phyloP scores from a whole-genome alignment of 2,797 vertebrate genomes.

The Eptatretus atami region DNA sequence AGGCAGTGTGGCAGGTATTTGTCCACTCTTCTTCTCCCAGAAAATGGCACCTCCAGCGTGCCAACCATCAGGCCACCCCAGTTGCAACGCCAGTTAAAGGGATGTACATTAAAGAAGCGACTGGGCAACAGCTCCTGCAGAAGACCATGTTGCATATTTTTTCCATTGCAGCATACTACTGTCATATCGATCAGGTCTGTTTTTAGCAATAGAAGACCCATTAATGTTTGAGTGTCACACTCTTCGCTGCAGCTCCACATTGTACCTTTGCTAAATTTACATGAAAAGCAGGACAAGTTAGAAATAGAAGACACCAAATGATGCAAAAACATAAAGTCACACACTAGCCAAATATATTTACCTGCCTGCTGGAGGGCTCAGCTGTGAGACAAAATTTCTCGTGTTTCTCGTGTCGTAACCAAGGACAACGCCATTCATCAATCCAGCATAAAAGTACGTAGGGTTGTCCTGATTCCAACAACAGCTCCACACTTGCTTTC shows the following conservation, averaged over 20 bases:
- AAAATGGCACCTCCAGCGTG: conserved; percentile 53
- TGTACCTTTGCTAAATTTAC: no score
- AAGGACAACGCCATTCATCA: conserved; percentile 50
- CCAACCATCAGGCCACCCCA: conserved; percentile 52
- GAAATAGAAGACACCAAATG: no score
- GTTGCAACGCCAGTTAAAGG: conserved; percentile 20
- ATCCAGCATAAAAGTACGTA: conserved; percentile 54
- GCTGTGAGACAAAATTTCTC: conserved; percentile 36
- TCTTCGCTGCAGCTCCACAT: no score
- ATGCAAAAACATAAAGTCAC: no score
- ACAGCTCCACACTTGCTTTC: conserved; percentile 75
- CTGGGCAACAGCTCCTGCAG: conserved; percentile 21
- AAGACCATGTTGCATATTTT: no score
- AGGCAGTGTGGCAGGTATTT: conserved; percentile 37
- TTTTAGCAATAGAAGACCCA: no score
- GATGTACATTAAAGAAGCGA: conserved; percentile 51
- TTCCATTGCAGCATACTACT: no score
- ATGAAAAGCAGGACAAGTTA: no score
- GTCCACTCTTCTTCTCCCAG: conserved; percentile 40
- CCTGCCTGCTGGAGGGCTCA: conserved; percentile 40
- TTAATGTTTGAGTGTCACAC: no score
- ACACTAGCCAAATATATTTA: conserved; percentile 11
- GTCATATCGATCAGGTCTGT: no score
- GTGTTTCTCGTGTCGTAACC: conserved; percentile 66
- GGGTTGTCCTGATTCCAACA: conserved; percentile 66